Conservation (phyloP, 2,113 vertebrate species). For the rabbit (Oryctolagus cuniculus) region mOryCun1.1 NC_091438.1:91911501-91912000, state of each 20-base stretch:
- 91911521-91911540: background rate
- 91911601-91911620: background rate
- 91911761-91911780: background rate
- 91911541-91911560: background rate
- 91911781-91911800: background rate
- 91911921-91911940: background rate
- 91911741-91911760: background rate
- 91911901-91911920: background rate
- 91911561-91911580: background rate
- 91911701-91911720: background rate
- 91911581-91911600: background rate
- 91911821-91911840: background rate
- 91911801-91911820: background rate
- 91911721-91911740: fast-evolving
- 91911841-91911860: background rate
- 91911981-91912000: background rate
- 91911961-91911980: background rate
- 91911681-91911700: background rate
- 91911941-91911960: background rate
- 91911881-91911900: background rate
- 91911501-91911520: background rate
- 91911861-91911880: background rate
- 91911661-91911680: background rate
- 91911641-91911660: background rate
- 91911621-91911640: background rate